Evolutionary conservation across 2,888 invertebrate genomes (phyloP), one percentile per base, ranked within the genome.

Genomic region (Agonum fuliginosum): DNA sequence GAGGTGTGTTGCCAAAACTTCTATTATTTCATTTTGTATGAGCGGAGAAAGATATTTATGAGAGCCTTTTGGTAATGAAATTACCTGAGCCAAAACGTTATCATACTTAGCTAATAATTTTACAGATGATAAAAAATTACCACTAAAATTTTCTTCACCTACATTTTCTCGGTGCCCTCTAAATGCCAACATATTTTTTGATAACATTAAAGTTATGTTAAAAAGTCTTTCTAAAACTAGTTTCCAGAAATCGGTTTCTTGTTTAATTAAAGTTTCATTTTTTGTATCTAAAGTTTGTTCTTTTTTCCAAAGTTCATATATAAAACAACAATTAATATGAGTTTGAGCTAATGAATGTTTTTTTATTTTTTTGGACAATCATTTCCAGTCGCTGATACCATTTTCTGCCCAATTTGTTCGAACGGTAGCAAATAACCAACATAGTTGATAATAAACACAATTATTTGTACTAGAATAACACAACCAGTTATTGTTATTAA

Each of bases 51-150:
- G 48, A 6, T 48, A 48, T 20, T 19, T 48, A 17, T 8, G 14
- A 8, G 48, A 48, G 58, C 82, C 80, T 80, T 79, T 81, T 24
- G 80, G 78, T 78, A 79, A 80, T 75, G 81, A 79, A 72, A 82
- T 74, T 79, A 82, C 78, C 80, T 82, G 80, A 67, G 65, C 78
- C 81, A 82, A 78, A 65, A 82, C 77, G 74, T 80, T 48, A 78
- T 82, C 81, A 78, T 82, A 83, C 76, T 79, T 77, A 12, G 81
- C 79, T 24, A 82, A 43, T 71, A 83, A 78, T 54, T 82, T 27
- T 41, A 81, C 82, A 78, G 77, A 37, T 17, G 81, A 79, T 27
- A 82, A 76, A 80, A 82, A 83, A 79, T 82, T 82, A 65, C 80
- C 81, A 74, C 80, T 71, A 70, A 65, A 75, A 1, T 17, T 5